phyloP scores from a whole-genome alignment of 2,888 invertebrate species.

The Drosophila atripex region DNA sequence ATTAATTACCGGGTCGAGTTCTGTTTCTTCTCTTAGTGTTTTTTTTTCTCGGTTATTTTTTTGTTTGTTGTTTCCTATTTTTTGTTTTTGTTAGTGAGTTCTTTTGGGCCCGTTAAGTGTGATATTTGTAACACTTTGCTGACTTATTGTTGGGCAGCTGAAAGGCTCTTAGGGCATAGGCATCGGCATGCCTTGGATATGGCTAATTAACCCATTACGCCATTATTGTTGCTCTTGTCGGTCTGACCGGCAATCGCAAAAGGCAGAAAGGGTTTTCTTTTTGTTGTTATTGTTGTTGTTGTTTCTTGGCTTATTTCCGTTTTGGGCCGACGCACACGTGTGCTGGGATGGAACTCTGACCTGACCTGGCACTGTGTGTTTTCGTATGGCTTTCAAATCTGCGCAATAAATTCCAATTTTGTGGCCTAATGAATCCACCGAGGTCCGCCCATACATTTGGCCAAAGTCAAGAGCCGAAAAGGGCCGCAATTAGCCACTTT shows the following conservation, averaged over 20 bases:
- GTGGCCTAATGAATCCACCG: constrained; percentile 72
- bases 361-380: constrained; percentile 2
- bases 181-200: constrained; percentile 58
- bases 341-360: constrained; percentile 17
- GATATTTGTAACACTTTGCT: constrained; percentile 80
- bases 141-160: constrained; percentile 62
- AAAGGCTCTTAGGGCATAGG: constrained; percentile 48
- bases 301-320: constrained; percentile 37
- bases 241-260: constrained; percentile 25
- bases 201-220: constrained; percentile 77
- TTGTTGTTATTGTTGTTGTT: no score
- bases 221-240: constrained; percentile 68
- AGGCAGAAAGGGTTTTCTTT: constrained; percentile 46
- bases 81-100: constrained; percentile 33
- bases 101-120: constrained; percentile 63
- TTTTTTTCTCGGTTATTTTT: constrained; percentile 27
- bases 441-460: constrained; percentile 66
- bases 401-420: constrained; percentile 76
- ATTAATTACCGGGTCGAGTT: constrained; percentile 64
- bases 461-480: constrained; percentile 43
- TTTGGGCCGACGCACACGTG: constrained; percentile 67
- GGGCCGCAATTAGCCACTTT: constrained; percentile 62
- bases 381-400: constrained; percentile 70
- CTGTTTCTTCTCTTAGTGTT: constrained; percentile 35
- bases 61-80: neutral